These are phyloP conservation scores for Drosophila parabipectinata DNA, from an alignment of 1,140 invertebrate species.

Conservation along the genomic window DNA sequence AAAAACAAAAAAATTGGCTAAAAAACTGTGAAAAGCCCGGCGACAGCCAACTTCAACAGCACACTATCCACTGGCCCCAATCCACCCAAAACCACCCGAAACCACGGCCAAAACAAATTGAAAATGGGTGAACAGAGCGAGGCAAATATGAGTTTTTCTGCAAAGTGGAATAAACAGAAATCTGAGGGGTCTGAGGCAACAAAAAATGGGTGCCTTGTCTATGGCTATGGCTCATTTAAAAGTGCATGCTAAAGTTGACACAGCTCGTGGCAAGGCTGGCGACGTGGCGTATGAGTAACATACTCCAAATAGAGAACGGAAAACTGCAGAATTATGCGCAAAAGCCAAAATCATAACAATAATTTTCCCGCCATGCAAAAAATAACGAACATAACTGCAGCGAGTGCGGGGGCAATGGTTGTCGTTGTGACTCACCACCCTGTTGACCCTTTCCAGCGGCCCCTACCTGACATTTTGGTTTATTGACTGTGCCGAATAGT, in stretches of 20 bases:
- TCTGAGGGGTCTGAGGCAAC: background rate
- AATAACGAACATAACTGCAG: conserved; percentile 53
- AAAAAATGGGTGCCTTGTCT: conserved; percentile 56
- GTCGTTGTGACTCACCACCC: conserved; percentile 27
- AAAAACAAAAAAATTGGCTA: conserved; percentile 29
- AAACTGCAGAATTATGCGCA: conserved; percentile 79
- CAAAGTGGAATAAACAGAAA: conserved; percentile 7
- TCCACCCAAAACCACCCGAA: conserved; percentile 10
- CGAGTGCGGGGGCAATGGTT: conserved; percentile 33
- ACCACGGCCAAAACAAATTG: conserved; percentile 61
- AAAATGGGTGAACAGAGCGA: conserved; percentile 62
- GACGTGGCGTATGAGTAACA: conserved; percentile 77
- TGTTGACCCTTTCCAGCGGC: background rate
- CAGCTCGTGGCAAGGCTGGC: conserved; percentile 2
- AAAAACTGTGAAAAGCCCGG: conserved; percentile 35
- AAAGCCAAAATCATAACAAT: conserved; percentile 79
- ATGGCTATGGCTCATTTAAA: conserved; percentile 72
- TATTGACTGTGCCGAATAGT: conserved; percentile 81
- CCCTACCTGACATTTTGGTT: conserved; percentile 71
- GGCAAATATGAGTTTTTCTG: conserved; percentile 18
- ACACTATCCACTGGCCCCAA: conserved; percentile 6
- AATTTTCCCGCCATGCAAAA: conserved; percentile 63
- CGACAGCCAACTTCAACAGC: conserved; percentile 50
- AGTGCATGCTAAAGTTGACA: conserved; percentile 55
- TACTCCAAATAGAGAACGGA: conserved; percentile 68